Evolutionary conservation across 2,888 invertebrate genomes (phyloP).

Genomic region (Calliopum simillimum): DNA sequence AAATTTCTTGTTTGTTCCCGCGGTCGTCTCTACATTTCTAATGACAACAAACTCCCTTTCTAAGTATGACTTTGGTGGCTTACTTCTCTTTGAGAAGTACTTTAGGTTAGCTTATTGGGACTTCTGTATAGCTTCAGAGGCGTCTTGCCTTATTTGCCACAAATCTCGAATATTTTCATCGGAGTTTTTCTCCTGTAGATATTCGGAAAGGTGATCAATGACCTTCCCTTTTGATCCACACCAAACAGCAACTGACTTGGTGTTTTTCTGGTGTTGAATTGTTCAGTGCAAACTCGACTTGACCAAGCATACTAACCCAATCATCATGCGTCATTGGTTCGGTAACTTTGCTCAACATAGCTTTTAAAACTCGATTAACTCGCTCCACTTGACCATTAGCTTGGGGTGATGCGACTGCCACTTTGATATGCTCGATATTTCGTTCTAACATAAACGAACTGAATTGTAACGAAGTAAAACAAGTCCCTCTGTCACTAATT

Average conservation of each 20-base stretch:
- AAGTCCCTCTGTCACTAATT: conserved; percentile 32
- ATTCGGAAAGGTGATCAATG: conserved; percentile 23
- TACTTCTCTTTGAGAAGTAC: too few relatives aligned
- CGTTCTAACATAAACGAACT: conserved; percentile 5
- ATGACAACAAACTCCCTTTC: conserved; percentile 42
- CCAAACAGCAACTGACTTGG: conserved; percentile 9
- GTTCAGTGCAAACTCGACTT: conserved; percentile 25
- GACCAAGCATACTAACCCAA: conserved; percentile 16
- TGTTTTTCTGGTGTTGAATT: conserved; percentile 7
- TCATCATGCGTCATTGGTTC: conserved; percentile 29
- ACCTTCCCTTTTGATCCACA: conserved; percentile 14
- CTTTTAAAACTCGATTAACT: conserved; percentile 24
- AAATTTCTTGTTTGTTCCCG: too few relatives aligned
- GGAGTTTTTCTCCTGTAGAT: conserved; percentile 6
- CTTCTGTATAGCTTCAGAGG: too few relatives aligned
- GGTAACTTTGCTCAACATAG: conserved; percentile 36
- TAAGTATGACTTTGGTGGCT: too few relatives aligned
- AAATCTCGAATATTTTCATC: background rate
- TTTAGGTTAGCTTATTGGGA: conserved; percentile 22
- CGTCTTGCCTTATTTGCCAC: conserved; percentile 16
- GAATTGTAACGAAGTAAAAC: conserved; percentile 27
- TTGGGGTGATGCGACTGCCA: background rate
- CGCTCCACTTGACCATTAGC: conserved; percentile 20
- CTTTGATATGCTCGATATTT: conserved; percentile 5
- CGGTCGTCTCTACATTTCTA: conserved; percentile 45